A percentile compares a stretch with the other conserved stretches of the same genome.
These are phyloP conservation scores for Acrossocheilus wenchowensis DNA, from an alignment of 2,797 vertebrate genomes.

Conservation along the genomic window DNA sequence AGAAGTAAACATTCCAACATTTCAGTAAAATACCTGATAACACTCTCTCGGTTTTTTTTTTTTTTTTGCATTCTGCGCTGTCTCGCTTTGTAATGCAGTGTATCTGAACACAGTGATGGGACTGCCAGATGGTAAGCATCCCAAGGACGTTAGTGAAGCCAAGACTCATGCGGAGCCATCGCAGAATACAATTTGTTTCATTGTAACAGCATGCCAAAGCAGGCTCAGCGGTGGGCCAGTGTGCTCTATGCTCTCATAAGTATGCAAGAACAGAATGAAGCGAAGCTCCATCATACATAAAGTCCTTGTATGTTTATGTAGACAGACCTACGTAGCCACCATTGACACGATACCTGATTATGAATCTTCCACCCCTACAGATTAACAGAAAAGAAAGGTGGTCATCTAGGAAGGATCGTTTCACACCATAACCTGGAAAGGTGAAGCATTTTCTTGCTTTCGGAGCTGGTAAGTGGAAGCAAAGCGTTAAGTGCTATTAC, in stretches of 20 bases:
- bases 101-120: constrained; percentile 57
- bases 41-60: neutral
- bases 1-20: neutral
- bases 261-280: constrained; percentile 57
- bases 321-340: constrained; percentile 46
- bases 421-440: neutral
- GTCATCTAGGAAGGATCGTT: neutral
- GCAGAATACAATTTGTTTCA: constrained; percentile 66
- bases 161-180: constrained; percentile 64
- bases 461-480: constrained; percentile 27
- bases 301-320: constrained; percentile 34
- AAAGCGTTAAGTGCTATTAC: constrained; percentile 9
- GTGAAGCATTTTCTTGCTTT: neutral
- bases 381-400: constrained; percentile 27
- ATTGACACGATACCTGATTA: constrained; percentile 39
- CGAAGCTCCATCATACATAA: constrained; percentile 57
- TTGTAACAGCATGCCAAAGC: constrained; percentile 61
- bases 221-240: constrained; percentile 56
- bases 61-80: constrained; percentile 39
- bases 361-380: constrained; percentile 41
- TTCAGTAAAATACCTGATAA: constrained; percentile 4
- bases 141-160: constrained; percentile 62
- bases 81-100: constrained; percentile 47
- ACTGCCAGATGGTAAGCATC: constrained; percentile 64
- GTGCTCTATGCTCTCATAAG: constrained; percentile 57